Base-by-base conservation (phyloP, 2,888 invertebrate genomes). In the Chrysolina haemoptera region DNA sequence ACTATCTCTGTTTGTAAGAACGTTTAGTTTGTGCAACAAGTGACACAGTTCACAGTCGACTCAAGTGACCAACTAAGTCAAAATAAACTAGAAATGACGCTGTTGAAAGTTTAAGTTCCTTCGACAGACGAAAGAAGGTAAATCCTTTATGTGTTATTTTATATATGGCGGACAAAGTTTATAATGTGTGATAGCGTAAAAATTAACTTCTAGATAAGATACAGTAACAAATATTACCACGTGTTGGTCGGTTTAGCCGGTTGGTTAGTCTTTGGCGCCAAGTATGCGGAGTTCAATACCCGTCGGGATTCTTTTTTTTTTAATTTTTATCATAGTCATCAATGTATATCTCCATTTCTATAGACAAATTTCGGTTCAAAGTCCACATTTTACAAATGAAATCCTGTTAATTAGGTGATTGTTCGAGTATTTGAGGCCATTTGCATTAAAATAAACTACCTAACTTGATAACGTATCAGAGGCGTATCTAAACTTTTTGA, bases 61-160 rank as follows among this genome's bases (percentile, higher is more conserved):
- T 48, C 16, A 53, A 53, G 14, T 20, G 18, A 53, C 53, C 12
- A 53, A 16, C 18, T 11, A 53, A 53, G 20, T 53, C 53, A 20
- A 53, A 53, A 53, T 53, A 18, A 18, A 53, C 16, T 53, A 53
- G 53, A 53, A 53, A 53, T 53, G 53, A 53, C 53, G 53, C 22
- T 53, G 53, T 53, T 53, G 4, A 20, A 53, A 18, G 20, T 53
- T 53, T 53, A 0, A 53, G 18, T 20, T 53, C 20, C 20, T 11
- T 53, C 22, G 9, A 1, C 9, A 11, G 20, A 11, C 53, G 16
- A 11, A 22, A 11, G 5, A 20, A 53, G 53, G 53, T 53, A 20
- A 53, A 0, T 8, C 53, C 20, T 53, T 53, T 53, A 20, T 53
- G 10, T 5, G 9, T 11, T 5, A 11, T 43, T 14, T 53, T 53